phyloP scores from a whole-genome alignment of 1,140 invertebrate genomes.

The Carcinoscorpius rotundicauda region DNA sequence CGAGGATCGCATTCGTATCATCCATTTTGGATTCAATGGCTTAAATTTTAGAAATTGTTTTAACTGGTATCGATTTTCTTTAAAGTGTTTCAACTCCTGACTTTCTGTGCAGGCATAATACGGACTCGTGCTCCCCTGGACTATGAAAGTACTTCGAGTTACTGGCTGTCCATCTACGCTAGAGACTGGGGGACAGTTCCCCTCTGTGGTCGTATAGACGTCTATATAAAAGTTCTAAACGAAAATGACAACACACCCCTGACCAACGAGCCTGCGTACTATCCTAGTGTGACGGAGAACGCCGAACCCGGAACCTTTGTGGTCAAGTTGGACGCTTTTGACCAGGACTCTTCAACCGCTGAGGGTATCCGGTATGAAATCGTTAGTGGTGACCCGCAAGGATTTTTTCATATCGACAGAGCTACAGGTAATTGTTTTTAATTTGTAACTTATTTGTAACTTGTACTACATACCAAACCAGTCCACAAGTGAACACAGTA shows the following conservation, averaged over 20 bases:
- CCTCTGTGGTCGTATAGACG: conserved; percentile 62
- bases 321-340: conserved; percentile 56
- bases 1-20: too few relatives aligned
- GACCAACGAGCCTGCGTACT: conserved; percentile 72
- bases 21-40: too few relatives aligned
- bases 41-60: too few relatives aligned
- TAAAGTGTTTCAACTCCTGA: too few relatives aligned
- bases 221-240: conserved; percentile 78
- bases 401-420: conserved; percentile 74
- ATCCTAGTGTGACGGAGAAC: conserved; percentile 68
- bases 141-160: conserved; percentile 71
- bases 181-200: conserved; percentile 80
- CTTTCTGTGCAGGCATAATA: conserved; percentile 59
- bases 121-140: conserved; percentile 70
- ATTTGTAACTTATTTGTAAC: neutral
- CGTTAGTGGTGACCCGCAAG: conserved; percentile 76
- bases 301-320: conserved; percentile 57
- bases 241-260: conserved; percentile 89
- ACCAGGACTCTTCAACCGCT: conserved; percentile 39
- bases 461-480: too few relatives aligned
- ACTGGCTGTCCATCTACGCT: conserved; percentile 88
- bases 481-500: too few relatives aligned
- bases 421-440: conserved; percentile 52
- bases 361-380: conserved; percentile 60
- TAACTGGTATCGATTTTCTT: too few relatives aligned